phyloP scores from a whole-genome alignment of 2,113 vertebrate genomes.

The Oncorhynchus mykiss region DNA sequence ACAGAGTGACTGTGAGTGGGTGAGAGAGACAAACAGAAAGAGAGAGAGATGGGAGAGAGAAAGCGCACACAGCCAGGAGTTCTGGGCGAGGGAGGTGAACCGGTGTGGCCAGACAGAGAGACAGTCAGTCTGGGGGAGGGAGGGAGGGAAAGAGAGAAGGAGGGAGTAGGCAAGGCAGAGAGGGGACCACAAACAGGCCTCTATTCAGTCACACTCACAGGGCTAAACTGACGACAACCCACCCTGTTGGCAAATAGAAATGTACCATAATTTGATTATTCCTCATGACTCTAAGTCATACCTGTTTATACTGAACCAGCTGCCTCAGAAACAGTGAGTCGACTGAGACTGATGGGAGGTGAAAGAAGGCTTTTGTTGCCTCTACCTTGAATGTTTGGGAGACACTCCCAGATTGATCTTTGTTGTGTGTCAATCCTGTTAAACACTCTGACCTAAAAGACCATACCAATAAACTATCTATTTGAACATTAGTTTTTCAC shows the following conservation, averaged over 20 bases:
- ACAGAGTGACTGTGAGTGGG: too few relatives aligned
- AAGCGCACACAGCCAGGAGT: slow-evolving; percentile 3
- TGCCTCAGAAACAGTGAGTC: slow-evolving; percentile 41
- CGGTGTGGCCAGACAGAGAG: background rate
- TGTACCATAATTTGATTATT: slow-evolving; percentile 50
- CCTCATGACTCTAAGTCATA: slow-evolving; percentile 44
- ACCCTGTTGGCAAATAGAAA: slow-evolving; percentile 60
- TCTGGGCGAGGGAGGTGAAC: slow-evolving; percentile 12
- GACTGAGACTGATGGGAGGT: slow-evolving; percentile 28
- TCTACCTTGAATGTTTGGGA: slow-evolving; percentile 38
- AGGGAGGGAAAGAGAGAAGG: background rate
- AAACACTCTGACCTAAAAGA: background rate
- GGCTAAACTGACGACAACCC: slow-evolving; percentile 35
- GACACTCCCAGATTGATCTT: slow-evolving; percentile 20
- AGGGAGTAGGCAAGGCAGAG: background rate
- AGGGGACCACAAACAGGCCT: slow-evolving; percentile 38
- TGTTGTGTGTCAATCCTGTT: background rate
- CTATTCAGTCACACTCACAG: slow-evolving; percentile 37
- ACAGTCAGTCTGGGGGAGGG: background rate
- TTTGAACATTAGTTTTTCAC: background rate
- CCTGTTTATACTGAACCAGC: slow-evolving; percentile 29
- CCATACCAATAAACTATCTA: background rate
- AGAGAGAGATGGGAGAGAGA: background rate
- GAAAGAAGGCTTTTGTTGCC: slow-evolving; percentile 50
- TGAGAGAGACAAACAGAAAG: too few relatives aligned